Evolutionary conservation across 2,888 invertebrate species (phyloP).

Genomic region (Gonocerus acuteangulatus): DNA sequence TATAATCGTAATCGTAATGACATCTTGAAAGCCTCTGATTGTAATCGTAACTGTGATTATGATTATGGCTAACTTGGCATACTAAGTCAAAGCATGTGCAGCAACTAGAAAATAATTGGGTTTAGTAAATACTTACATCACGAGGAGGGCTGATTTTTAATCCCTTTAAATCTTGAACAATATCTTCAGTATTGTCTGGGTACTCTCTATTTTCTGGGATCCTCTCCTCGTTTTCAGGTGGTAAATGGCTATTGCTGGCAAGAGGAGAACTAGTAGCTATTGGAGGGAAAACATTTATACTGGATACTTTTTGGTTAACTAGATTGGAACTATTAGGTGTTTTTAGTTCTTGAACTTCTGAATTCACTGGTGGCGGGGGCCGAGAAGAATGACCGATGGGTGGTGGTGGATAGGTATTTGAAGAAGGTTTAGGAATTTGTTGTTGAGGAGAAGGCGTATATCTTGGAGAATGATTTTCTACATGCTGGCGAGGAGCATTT

Average conservation of each 20-base stretch:
- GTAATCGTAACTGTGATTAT: too few relatives aligned
- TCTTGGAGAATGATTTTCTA: not conserved
- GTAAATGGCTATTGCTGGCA: slow-evolving; percentile 24
- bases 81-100: too few relatives aligned
- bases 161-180: slow-evolving; percentile 25
- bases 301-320: slow-evolving; percentile 34
- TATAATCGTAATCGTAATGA: too few relatives aligned
- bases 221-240: slow-evolving; percentile 53
- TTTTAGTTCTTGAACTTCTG: not conserved
- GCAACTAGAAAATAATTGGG: too few relatives aligned
- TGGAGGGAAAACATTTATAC: slow-evolving; percentile 16
- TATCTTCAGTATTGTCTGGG: slow-evolving; percentile 45
- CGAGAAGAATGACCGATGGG: slow-evolving; percentile 6
- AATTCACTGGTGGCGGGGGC: not conserved
- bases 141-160: slow-evolving; percentile 11
- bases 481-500: not conserved
- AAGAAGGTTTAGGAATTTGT: not conserved
- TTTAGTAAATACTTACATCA: slow-evolving; percentile 11
- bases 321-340: not conserved
- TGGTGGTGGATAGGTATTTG: not conserved
- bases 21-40: too few relatives aligned
- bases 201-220: slow-evolving; percentile 62
- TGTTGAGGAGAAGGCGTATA: slow-evolving; percentile 11
- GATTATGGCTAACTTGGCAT: too few relatives aligned
- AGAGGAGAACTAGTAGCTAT: slow-evolving; percentile 40